A percentile compares a stretch with the other conserved stretches of the same genome.
Conservation (phyloP, 2,797 vertebrate genomes). For the Rhynchonycteris naso region DNA sequence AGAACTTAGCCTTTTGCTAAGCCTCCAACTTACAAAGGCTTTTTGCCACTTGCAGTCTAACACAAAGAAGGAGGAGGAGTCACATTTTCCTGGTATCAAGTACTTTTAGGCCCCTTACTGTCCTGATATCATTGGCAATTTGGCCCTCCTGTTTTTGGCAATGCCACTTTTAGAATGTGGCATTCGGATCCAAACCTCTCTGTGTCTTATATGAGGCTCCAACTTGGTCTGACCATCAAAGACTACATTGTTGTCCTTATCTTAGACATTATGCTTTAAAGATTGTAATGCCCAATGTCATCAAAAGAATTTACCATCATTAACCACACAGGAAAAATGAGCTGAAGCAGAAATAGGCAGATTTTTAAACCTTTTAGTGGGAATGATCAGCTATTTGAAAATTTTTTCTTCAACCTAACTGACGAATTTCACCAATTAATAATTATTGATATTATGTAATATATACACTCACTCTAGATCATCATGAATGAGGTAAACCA, state of each 20-base stretch:
- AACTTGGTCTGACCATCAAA: neutral
- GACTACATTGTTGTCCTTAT: neutral
- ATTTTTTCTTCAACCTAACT: neutral
- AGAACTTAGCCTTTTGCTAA: too few species aligned
- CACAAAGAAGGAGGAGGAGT: too few species aligned
- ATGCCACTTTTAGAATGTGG: neutral
- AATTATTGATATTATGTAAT: neutral
- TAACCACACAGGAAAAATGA: neutral
- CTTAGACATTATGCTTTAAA: neutral
- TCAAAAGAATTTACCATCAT: neutral
- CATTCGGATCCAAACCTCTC: neutral
- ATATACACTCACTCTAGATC: neutral
- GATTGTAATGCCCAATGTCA: neutral
- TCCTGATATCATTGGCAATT: neutral
- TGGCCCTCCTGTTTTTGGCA: neutral
- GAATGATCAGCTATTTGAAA: neutral
- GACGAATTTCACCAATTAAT: neutral
- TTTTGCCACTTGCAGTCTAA: too few species aligned
- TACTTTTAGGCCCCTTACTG: neutral
- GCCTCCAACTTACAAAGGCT: too few species aligned
- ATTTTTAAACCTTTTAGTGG: neutral
- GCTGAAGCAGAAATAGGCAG: neutral
- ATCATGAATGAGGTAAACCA: neutral
- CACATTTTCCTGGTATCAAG: neutral
- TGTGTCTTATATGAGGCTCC: neutral